Conservation (phyloP, 2,888 invertebrate genomes). For the Eupithecia exiguata region DNA sequence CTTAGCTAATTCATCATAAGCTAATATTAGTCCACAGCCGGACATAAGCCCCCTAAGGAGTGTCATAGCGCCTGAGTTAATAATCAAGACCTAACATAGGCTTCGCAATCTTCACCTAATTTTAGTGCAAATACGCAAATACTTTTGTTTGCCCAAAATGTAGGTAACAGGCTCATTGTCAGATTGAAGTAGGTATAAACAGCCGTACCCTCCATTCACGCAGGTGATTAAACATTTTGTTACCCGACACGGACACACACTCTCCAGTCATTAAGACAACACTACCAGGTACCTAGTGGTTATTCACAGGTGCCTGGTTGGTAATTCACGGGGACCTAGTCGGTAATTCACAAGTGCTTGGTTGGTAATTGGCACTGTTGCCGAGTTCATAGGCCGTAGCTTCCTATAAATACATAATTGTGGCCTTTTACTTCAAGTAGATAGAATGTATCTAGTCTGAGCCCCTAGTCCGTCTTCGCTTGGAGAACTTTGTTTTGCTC, state of each 20-base stretch:
- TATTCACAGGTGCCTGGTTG: neutral
- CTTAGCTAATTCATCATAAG: neutral
- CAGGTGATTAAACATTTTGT: constrained; percentile 26
- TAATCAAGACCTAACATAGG: neutral
- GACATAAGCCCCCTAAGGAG: no score
- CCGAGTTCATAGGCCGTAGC: constrained; percentile 28
- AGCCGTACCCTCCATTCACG: constrained; percentile 21
- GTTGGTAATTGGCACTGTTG: constrained; percentile 21
- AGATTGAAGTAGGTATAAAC: neutral
- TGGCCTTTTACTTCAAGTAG: constrained; percentile 4
- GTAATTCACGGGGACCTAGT: neutral
- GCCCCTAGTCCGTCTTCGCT: neutral
- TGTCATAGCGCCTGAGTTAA: neutral
- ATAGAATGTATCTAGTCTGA: neutral
- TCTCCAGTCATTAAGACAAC: constrained; percentile 20
- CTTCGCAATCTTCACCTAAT: neutral
- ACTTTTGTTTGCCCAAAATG: neutral
- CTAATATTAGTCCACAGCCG: no score
- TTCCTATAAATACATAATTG: constrained; percentile 33
- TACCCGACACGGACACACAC: constrained; percentile 23
- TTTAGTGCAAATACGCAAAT: neutral
- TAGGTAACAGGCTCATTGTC: neutral
- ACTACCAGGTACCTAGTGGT: neutral
- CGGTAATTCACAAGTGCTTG: neutral
- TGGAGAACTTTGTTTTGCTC: neutral